Evolutionary conservation across 2,113 vertebrate species (phyloP).

Genomic region (Accipiter cooperii): DNA sequence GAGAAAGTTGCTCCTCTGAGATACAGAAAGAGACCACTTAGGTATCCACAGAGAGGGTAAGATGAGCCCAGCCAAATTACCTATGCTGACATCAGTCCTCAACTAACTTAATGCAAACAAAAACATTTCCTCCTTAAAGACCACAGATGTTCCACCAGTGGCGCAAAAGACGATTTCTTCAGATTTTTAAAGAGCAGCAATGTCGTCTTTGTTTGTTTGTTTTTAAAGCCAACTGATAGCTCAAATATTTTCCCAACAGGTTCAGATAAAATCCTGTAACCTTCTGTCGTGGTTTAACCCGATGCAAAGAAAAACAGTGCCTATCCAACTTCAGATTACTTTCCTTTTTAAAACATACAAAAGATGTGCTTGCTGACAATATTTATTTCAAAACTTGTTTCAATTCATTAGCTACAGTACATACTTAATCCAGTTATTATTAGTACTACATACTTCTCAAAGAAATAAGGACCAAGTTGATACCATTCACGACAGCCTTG

Average conservation of each 20-base stretch:
- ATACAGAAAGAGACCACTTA: neutral
- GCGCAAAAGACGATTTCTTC: neutral
- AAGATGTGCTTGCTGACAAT: neutral
- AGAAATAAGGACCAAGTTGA: neutral
- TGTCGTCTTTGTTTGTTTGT: neutral
- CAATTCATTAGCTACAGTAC: neutral
- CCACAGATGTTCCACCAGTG: neutral
- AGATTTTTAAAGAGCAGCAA: neutral
- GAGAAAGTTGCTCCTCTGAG: neutral
- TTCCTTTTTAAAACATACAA: neutral
- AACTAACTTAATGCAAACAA: neutral
- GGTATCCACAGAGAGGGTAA: neutral
- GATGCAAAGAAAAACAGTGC: neutral
- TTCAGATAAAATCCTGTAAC: neutral
- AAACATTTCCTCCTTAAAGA: neutral
- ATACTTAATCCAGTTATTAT: neutral
- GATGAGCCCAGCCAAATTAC: neutral
- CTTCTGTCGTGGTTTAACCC: neutral
- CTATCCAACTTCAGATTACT: neutral
- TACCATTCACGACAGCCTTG: neutral
- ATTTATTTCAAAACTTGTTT: neutral
- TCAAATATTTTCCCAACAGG: neutral
- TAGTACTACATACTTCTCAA: neutral
- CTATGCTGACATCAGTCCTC: constrained; percentile 30
- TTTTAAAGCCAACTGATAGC: neutral